Base-by-base conservation (phyloP, 2,888 invertebrate genomes). In the Lasioglossum figueresi region DNA sequence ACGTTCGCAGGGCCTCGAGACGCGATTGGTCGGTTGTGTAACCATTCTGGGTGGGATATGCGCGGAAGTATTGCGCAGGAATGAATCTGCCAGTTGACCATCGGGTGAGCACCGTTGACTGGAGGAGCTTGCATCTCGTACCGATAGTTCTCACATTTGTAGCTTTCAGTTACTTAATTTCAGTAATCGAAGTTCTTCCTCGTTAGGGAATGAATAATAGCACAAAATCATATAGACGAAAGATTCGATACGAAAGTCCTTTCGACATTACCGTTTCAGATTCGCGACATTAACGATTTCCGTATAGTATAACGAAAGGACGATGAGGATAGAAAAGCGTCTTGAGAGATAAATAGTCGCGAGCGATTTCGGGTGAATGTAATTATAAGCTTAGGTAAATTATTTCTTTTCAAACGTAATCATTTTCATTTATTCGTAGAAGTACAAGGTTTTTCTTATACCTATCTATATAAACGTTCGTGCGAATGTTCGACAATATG, bases 61-160 rank as follows among this genome's bases (percentile, higher is more conserved):
- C 93, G 93, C 91, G 80, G 82, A 80, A 78, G 68, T 75, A 80
- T 74, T 92, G 93, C 93, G 93, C 92, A 90, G 45, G 34, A 83
- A 73, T 76, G 76, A 76, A 76, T 78, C 87, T 76, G 87, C 80
- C 91, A 93, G 93, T 93, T 89, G 86, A 82, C 83, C 88, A 85
- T 86, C 89, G 90, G 89, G 91, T 91, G 89, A 91, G 89, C 84
- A 82, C 84, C 89, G 92, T 91, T 91, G 87, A 88, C 88, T 84
- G 70, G 85, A 88, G 84, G 78, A 88, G 83, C 86, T 83, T 86
- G 79, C 80, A 88, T 87, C 83, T 88, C 84, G 87, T 88, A 87
- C 85, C 87, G 84, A 85, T 87, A 92, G 91, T 90, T 92, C 88
- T 86, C 76, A 78, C 83, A 90, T 87, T 89, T 90, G 76, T 87